A percentile compares a stretch with the other conserved stretches of the same genome.
phyloP scores from a whole-genome alignment of 2,888 invertebrate genomes.

The Melangyna quadrimaculata region DNA sequence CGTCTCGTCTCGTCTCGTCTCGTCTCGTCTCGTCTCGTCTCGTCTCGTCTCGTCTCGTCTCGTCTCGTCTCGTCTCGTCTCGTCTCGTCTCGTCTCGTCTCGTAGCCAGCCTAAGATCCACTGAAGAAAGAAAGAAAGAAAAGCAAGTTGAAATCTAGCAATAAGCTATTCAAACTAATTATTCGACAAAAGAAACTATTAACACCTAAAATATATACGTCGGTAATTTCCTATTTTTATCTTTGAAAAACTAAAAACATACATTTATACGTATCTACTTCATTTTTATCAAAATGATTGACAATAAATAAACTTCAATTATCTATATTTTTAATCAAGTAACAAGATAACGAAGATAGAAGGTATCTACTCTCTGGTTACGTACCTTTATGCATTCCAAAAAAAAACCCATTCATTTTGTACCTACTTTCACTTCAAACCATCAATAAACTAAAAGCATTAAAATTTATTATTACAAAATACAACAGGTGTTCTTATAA shows the following conservation, averaged over 20 bases:
- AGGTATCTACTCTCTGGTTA: background rate
- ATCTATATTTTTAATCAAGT: background rate
- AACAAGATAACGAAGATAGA: background rate
- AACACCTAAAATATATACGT: background rate
- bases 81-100: too few species aligned
- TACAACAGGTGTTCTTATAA: slow-evolving; percentile 21
- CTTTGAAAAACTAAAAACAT: background rate
- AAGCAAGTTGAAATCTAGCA: too few species aligned
- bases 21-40: too few species aligned
- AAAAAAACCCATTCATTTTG: background rate
- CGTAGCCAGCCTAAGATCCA: too few species aligned
- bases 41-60: too few species aligned
- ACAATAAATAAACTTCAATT: background rate
- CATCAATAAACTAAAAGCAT: background rate
- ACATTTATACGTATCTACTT: too few species aligned
- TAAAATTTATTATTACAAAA: background rate
- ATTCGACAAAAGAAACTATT: background rate
- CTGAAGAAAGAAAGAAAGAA: too few species aligned
- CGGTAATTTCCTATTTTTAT: background rate
- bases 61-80: too few species aligned
- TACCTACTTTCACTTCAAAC: background rate
- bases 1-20: too few species aligned
- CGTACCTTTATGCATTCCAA: background rate
- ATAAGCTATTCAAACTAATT: too few species aligned
- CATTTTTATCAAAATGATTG: background rate